These are phyloP conservation scores for Oncorhynchus tshawytscha DNA, from an alignment of 2,113 vertebrate species.

Conservation along the genomic window DNA sequence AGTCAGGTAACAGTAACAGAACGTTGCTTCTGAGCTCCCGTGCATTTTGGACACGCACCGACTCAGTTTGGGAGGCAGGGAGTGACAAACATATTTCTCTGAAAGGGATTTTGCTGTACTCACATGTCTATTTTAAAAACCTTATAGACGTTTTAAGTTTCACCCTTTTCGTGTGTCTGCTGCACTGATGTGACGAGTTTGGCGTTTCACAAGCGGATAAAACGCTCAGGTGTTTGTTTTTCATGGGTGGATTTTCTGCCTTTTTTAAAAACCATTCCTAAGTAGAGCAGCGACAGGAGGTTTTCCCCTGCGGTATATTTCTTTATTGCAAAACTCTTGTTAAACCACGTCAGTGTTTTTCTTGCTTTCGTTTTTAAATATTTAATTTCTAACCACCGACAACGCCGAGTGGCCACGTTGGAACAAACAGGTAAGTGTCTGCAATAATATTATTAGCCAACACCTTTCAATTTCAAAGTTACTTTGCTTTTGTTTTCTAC, in stretches of 20 bases:
- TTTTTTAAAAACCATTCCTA: neutral
- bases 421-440: constrained; percentile 49
- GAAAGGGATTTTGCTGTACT: neutral
- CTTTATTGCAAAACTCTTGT: neutral
- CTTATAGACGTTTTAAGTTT: neutral
- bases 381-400: constrained; percentile 10
- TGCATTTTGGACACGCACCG: neutral
- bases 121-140: neutral
- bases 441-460: neutral
- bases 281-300: neutral
- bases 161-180: neutral
- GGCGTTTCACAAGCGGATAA: neutral
- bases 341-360: neutral
- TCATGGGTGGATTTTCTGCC: neutral
- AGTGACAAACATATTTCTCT: neutral
- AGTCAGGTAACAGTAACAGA: constrained; percentile 64
- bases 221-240: constrained; percentile 53
- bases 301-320: neutral
- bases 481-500: neutral
- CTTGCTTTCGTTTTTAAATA: constrained; percentile 5
- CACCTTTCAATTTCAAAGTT: neutral
- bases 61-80: neutral
- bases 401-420: constrained; percentile 2
- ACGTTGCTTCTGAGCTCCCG: neutral
- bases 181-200: constrained; percentile 20